A percentile compares a stretch with the other conserved stretches of the same genome.
These are phyloP conservation scores for Julus scanicus DNA, from an alignment of 2,888 invertebrate genomes.

Conservation along the genomic window DNA sequence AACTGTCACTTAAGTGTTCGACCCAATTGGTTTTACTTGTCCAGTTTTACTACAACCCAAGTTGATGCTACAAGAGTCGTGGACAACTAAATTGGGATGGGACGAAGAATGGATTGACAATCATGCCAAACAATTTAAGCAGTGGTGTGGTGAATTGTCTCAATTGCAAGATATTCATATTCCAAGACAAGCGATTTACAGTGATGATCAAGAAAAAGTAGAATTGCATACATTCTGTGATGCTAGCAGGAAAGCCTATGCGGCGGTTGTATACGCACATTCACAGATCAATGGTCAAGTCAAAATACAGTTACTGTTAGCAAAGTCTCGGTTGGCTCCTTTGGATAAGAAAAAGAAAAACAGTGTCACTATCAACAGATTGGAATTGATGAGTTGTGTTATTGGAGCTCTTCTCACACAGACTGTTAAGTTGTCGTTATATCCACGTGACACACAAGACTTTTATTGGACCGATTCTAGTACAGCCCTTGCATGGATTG, in stretches of 20 bases:
- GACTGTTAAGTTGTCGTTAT: not conserved
- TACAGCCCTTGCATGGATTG: not conserved
- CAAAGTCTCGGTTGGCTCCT: not conserved
- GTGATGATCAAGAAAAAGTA: not conserved
- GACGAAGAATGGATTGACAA: not conserved
- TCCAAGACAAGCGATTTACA: not conserved
- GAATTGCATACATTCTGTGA: not conserved
- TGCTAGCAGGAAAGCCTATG: slow-evolving; percentile 27
- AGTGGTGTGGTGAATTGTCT: not conserved
- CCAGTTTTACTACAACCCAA: not conserved
- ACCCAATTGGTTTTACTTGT: slow-evolving; percentile 7
- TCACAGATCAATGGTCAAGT: not conserved
- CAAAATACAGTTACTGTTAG: not conserved
- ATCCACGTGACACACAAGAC: not conserved
- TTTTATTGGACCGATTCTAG: not conserved
- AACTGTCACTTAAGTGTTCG: not conserved
- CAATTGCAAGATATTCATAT: not conserved
- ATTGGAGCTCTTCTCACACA: not conserved
- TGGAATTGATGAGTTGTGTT: not conserved
- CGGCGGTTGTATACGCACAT: not conserved
- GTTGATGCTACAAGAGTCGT: not conserved
- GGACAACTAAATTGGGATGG: not conserved
- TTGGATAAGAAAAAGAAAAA: not conserved
- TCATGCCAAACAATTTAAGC: not conserved
- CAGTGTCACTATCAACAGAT: not conserved